Evolutionary conservation across 2,113 vertebrate genomes (phyloP).

Genomic region (Leucopsar rothschildi): DNA sequence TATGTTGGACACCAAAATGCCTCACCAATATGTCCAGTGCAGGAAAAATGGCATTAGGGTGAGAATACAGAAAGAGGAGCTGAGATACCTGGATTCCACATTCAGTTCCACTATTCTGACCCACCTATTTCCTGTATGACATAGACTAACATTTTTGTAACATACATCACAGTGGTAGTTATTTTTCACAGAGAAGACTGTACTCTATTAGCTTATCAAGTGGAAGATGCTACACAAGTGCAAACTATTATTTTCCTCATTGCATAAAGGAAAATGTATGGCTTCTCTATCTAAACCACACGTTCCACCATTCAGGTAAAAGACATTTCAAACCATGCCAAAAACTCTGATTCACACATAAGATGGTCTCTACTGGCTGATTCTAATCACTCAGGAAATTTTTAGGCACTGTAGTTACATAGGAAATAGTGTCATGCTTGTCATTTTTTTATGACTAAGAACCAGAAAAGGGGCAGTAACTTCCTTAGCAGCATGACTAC

Average conservation of each 20-base stretch:
- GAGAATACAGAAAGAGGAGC: background rate
- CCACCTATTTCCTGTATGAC: background rate
- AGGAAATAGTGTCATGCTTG: conserved; percentile 1
- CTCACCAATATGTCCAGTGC: background rate
- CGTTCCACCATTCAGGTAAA: background rate
- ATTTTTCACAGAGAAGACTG: background rate
- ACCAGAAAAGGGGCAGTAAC: background rate
- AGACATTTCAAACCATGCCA: background rate
- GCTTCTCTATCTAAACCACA: background rate
- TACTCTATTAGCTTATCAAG: background rate
- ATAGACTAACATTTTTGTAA: background rate
- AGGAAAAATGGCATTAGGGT: background rate
- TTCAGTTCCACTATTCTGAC: background rate
- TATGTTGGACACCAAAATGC: background rate
- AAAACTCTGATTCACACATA: background rate
- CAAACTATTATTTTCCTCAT: background rate
- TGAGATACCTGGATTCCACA: background rate
- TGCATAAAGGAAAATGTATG: background rate
- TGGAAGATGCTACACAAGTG: background rate
- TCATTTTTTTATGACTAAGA: conserved; percentile 39
- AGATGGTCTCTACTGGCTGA: background rate
- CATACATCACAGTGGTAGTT: background rate
- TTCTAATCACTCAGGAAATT: background rate
- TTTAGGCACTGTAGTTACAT: background rate
- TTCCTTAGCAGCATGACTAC: conserved; percentile 1